Conservation (phyloP, 2,113 vertebrate genomes). For the Cavia porcellus region DNA sequence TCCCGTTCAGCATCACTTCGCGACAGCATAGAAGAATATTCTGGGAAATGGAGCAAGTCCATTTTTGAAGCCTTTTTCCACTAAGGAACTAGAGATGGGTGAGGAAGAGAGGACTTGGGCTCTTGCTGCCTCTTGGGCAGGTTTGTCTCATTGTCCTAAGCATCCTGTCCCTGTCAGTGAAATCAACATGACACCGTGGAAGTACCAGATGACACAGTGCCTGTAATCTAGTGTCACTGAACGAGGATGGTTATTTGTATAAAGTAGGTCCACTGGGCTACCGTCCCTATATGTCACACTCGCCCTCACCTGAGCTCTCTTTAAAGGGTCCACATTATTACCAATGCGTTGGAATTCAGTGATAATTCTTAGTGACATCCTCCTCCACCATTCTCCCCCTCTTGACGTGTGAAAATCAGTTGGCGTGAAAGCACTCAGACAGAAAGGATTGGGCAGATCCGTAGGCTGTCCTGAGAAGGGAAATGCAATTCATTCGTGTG, state of each 20-base stretch:
- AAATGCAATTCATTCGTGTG: background rate
- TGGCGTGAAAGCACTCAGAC: background rate
- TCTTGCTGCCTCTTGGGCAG: background rate
- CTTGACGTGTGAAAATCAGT: conserved; percentile 32
- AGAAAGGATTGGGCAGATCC: background rate
- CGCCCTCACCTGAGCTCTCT: background rate
- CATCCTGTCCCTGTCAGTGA: background rate
- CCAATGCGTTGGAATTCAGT: background rate
- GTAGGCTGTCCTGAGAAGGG: background rate
- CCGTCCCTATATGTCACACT: background rate
- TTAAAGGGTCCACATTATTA: background rate
- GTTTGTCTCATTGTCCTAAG: background rate
- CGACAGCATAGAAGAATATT: background rate
- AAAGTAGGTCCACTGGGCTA: background rate
- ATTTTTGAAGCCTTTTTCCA: background rate
- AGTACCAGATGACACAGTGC: background rate
- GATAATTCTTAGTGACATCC: background rate
- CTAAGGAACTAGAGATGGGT: background rate
- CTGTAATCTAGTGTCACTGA: background rate
- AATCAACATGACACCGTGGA: background rate
- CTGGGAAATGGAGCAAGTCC: background rate
- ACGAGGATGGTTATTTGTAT: background rate
- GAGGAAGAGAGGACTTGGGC: background rate
- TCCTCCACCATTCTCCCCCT: background rate
- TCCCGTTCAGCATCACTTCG: background rate